phyloP scores from a whole-genome alignment of 2,797 vertebrate genomes.

The Notolepis coatsorum region DNA sequence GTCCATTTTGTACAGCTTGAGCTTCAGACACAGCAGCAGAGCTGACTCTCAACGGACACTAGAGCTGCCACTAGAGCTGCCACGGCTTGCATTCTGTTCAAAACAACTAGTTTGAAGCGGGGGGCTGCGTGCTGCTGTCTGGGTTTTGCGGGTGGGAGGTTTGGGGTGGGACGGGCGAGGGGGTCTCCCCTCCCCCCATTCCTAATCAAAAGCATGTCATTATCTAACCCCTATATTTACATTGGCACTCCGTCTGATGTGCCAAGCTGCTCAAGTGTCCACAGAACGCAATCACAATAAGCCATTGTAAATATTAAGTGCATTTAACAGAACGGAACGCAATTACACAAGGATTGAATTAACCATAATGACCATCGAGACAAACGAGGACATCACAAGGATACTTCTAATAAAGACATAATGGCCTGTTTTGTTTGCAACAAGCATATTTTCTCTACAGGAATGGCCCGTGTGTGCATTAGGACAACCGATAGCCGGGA shows the following conservation, averaged over 20 bases:
- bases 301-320: slow-evolving; percentile 55
- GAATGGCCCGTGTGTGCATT: slow-evolving; percentile 10
- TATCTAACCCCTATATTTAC: slow-evolving; percentile 33
- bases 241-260: background rate
- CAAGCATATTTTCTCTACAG: slow-evolving; percentile 41
- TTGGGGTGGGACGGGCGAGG: too few species aligned
- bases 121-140: background rate
- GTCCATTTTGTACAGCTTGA: background rate
- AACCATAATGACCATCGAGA: slow-evolving; percentile 51
- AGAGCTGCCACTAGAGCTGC: background rate
- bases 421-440: slow-evolving; percentile 49
- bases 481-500: slow-evolving; percentile 27
- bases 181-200: too few species aligned
- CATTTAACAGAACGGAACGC: slow-evolving; percentile 56
- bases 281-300: slow-evolving; percentile 20
- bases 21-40: background rate
- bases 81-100: background rate
- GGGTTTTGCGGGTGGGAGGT: too few species aligned
- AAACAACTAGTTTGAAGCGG: background rate
- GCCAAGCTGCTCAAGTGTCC: slow-evolving; percentile 35
- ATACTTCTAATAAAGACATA: slow-evolving; percentile 57
- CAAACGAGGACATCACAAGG: slow-evolving; percentile 58
- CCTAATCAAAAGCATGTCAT: slow-evolving; percentile 24
- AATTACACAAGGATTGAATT: slow-evolving; percentile 45
- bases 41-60: background rate